phyloP scores from a whole-genome alignment of 2,113 vertebrate species.

The Eulemur rufifrons region DNA sequence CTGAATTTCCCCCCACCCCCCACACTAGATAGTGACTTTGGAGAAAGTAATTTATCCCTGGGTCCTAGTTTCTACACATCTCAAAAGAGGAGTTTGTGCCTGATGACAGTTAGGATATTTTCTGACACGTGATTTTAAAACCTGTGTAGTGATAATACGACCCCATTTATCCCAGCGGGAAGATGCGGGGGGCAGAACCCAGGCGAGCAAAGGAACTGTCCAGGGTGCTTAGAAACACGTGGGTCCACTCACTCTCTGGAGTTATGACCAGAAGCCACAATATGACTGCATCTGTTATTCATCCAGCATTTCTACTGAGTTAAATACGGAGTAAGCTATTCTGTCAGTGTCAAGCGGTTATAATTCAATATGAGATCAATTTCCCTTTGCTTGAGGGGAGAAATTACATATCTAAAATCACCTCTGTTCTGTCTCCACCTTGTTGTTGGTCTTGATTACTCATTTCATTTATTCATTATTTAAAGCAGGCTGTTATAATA shows the following conservation, averaged over 20 bases:
- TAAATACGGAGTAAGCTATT: not conserved
- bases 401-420: slow-evolving; percentile 19
- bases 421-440: not conserved
- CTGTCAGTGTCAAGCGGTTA: not conserved
- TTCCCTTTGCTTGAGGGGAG: slow-evolving; percentile 3
- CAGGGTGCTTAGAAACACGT: slow-evolving; percentile 74
- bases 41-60: not conserved
- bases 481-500: not conserved
- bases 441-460: not conserved
- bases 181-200: not conserved
- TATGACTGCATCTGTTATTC: not conserved
- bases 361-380: slow-evolving; percentile 26
- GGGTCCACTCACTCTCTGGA: not conserved
- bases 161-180: not conserved
- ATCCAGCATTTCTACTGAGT: not conserved
- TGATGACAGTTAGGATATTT: not conserved
- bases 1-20: not conserved
- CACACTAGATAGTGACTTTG: not conserved
- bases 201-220: slow-evolving; percentile 74
- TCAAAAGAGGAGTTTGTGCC: not conserved
- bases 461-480: not conserved
- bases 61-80: not conserved
- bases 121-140: not conserved
- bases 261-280: not conserved
- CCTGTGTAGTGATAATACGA: not conserved